Base-by-base conservation (phyloP, 2,888 invertebrate species). In the Caradrina kadenii region DNA sequence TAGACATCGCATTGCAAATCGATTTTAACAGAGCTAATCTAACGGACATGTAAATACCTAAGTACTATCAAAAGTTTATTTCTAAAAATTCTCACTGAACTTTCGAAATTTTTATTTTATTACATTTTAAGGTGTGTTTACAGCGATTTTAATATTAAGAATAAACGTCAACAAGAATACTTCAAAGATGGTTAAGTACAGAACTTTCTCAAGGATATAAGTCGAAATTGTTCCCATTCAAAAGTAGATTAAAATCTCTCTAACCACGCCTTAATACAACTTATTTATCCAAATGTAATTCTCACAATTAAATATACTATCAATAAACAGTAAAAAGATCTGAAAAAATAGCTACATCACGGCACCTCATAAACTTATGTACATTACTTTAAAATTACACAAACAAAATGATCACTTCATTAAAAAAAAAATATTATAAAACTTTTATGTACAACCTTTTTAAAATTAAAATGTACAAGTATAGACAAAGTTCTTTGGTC, bases 271-370 rank as follows among this genome's bases (percentile, higher is more conserved):
- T 13, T 52, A 22, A 71, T 15, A 69, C 22, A 69, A 61, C 52
- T 58, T 58, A 65, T 53, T 54, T 63, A 67, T 53, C 42, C 62
- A 53, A 73, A 66, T 71, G 61, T 26, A 69, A 70, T 69, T 56
- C 52, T 53, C 65, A 65, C 63, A 76, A 54, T 71, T 45, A 52
- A 70, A 78, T 39, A 55, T 31, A 62, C 45, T 74, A 71, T 59
- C 52, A 63, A 76, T 68, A 75, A 78, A 80, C 67, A 72, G 71
- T 81, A 78, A 80, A 81, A 73, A 68, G 60, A 74, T 65, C 54
- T 68, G 82, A 79, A 82, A 81, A 82, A 82, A 82, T 82, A 82
- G 66, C 73, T 73, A 82, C 73, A 74, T 70, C 72, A 82, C 65
- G 26, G 68, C 79, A 73, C 63, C 22, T 69, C 60, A 61, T 71